Evolutionary conservation across 2,888 invertebrate species (phyloP), one percentile per base, ranked within the genome.

Genomic region (Trissonchulus latispiculum): DNA sequence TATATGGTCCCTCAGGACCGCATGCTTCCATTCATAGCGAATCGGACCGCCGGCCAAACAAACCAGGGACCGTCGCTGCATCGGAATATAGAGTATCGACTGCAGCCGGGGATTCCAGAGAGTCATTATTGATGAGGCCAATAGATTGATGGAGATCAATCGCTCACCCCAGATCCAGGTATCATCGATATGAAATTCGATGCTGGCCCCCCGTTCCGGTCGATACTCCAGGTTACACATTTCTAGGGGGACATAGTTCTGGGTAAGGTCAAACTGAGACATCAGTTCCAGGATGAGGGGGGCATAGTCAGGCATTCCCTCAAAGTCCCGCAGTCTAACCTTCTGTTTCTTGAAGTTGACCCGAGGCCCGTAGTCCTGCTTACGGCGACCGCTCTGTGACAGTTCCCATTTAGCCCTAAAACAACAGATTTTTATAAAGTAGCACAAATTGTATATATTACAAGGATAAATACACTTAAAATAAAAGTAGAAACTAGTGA

Each of bases 161-260:
- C 97, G 88, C 84, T 97, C 95, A 2, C 99, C 99, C 99, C 99
- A 99, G 74, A 99, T 89, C 99, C 99, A 99, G 82, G 92, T 93
- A 81, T 99, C 99, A 84, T 99, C 99, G 78, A 95, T 91, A 82
- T 99, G 99, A 18, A 95, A 93, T 84, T 97, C 97, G 77, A 99
- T 99, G 0, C 92, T 91, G 0, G 97, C 92, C 0, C 96, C 96
- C 73, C 83, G 77, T 59, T 80, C 80, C 31, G 48, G 35, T 2
- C n/a, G 18, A 84, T 99, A 99, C 82, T 99, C 97, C 76, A 99
- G 86, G 70, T 94, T 92, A 84, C 99, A 99, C 82, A 97, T 92
- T 83, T 99, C 96, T 72, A 96, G 78, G 1, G 81, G 80, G 71
- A 77, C 77, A 74, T 82, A 82, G 61, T 78, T 73, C 32, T 76